Conservation (phyloP, 2,797 vertebrate genomes). For the Aeoliscus strigatus region DNA sequence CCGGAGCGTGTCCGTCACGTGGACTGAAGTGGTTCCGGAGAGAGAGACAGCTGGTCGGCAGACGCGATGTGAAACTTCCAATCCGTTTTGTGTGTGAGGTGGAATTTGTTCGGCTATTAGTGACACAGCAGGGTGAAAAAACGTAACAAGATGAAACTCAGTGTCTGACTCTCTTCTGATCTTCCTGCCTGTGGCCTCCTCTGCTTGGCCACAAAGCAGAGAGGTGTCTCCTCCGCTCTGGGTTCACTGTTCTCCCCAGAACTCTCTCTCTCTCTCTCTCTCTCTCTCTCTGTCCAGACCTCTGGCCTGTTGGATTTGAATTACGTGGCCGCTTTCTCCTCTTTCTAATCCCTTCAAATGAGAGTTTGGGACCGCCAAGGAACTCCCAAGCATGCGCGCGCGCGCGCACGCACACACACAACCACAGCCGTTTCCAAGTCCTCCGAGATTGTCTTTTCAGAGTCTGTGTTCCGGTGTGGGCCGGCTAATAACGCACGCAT, state of each 20-base stretch:
- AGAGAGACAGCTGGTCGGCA: no score
- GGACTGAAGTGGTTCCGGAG: no score
- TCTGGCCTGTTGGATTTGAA: slow-evolving; percentile 51
- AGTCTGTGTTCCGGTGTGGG: slow-evolving; percentile 47
- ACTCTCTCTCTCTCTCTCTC: slow-evolving; percentile 6
- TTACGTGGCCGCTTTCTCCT: slow-evolving; percentile 60
- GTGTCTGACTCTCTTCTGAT: no score
- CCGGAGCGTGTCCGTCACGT: no score
- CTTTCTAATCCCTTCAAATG: slow-evolving; percentile 70
- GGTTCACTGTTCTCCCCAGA: neutral
- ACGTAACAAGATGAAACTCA: no score
- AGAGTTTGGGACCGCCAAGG: slow-evolving; percentile 57
- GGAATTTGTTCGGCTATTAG: no score
- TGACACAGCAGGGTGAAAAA: no score
- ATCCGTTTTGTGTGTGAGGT: no score
- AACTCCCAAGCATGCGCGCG: slow-evolving; percentile 32
- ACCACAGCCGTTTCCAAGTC: slow-evolving; percentile 42
- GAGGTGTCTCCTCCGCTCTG: no score
- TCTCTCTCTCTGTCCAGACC: slow-evolving; percentile 18
- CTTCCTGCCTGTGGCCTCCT: no score
- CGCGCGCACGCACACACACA: slow-evolving; percentile 17
- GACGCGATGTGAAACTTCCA: no score
- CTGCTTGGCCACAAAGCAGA: no score
- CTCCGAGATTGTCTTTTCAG: slow-evolving; percentile 66
- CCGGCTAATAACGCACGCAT: slow-evolving; percentile 25